These are phyloP conservation scores for Psephotus haematonotus DNA, from an alignment of 2,113 vertebrate genomes.

Conservation along the genomic window DNA sequence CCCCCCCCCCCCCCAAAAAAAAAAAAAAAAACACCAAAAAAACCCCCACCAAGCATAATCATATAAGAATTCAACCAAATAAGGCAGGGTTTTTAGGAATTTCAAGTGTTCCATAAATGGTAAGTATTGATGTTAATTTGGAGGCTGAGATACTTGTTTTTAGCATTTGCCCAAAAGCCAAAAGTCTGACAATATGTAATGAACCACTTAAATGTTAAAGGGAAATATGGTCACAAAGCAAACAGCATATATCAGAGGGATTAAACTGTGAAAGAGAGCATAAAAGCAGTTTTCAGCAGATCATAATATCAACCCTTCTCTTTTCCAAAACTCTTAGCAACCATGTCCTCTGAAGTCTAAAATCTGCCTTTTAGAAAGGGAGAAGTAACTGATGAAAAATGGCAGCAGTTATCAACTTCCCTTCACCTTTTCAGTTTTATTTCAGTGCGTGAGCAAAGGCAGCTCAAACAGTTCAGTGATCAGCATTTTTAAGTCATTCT, in stretches of 20 bases:
- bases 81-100: neutral
- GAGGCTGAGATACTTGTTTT: neutral
- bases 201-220: neutral
- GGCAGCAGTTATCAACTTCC: neutral
- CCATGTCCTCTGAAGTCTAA: neutral
- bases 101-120: neutral
- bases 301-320: neutral
- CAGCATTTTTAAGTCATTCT: neutral
- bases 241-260: neutral
- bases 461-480: neutral
- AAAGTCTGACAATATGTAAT: neutral
- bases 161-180: neutral
- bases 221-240: neutral
- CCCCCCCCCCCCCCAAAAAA: too few relatives aligned
- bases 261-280: neutral
- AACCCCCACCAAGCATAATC: neutral
- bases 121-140: conserved; percentile 22
- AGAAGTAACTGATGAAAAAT: neutral
- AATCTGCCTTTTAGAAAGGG: neutral
- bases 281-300: neutral
- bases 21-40: neutral
- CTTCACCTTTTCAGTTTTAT: neutral
- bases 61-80: neutral
- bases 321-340: neutral
- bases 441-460: neutral